These are phyloP conservation scores for Labeo catla DNA, from an alignment of 2,113 vertebrate genomes.

Conservation along the genomic window DNA sequence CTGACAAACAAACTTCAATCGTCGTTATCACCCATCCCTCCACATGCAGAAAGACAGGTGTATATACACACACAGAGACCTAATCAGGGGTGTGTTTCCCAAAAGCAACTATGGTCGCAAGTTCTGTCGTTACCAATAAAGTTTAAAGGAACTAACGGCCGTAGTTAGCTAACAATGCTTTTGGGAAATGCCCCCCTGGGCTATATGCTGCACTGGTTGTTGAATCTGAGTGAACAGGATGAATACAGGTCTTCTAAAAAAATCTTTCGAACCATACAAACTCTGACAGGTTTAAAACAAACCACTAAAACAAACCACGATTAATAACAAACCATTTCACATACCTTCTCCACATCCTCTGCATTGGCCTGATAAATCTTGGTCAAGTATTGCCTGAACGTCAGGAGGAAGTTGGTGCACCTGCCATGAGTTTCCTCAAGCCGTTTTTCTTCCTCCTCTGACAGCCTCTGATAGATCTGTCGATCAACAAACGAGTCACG, in stretches of 20 bases:
- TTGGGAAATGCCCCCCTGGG: no score
- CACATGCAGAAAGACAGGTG: no score
- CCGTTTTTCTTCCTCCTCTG: slow-evolving; percentile 87
- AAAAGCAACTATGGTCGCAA: no score
- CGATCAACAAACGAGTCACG: neutral
- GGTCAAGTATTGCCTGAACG: slow-evolving; percentile 82
- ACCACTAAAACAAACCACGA: neutral
- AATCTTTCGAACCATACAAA: neutral
- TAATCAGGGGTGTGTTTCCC: no score
- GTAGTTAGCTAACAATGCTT: no score
- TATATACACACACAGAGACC: no score
- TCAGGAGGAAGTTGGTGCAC: slow-evolving; percentile 83
- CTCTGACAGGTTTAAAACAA: neutral
- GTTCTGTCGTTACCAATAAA: no score
- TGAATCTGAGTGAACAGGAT: no score
- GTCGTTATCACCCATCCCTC: no score
- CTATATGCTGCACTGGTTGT: no score
- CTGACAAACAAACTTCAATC: no score
- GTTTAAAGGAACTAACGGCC: no score
- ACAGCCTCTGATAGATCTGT: slow-evolving; percentile 93
- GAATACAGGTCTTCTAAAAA: neutral
- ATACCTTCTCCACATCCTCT: slow-evolving; percentile 82
- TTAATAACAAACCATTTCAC: neutral
- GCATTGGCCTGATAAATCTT: slow-evolving; percentile 83
- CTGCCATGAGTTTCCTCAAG: slow-evolving; percentile 91